Evolutionary conservation across 2,113 vertebrate species (phyloP), one percentile per base, ranked within the genome.

Genomic region (Ellobius talpinus): DNA sequence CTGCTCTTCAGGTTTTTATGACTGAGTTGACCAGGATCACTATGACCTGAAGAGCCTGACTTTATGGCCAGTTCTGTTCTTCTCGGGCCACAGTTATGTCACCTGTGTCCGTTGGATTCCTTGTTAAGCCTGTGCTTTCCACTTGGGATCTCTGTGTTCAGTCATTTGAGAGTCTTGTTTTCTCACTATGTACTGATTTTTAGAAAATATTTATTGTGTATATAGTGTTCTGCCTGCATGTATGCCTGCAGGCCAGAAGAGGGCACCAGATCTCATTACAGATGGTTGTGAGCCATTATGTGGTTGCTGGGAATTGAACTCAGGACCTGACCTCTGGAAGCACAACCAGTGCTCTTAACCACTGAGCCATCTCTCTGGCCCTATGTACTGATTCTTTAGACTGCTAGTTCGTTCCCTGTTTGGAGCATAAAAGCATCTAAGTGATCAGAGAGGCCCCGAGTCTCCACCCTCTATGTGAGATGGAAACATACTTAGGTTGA

Each of bases 371-470:
- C 65, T 31, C 65, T 66, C 29, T 11, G 29, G 11, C 65, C 19
- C 76, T 85, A 36, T 88, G 24, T 95, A 23, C 77, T 23, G 12
- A 5, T 92, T 91, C 61, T 95, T 70, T 63, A 93, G 81, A 96
- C 50, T 85, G 58, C 24, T 70, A 92, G 26, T 87, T 92, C 63
- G 23, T 84, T 92, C 78, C 55, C 55, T 36, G 36, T 63, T 89
- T 29, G 63, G 93, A 91, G 91, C n/a, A 91, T 87, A 73, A 97
- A 95, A 91, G 2, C 77, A 47, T 66, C 58, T 95, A 73, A 95
- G 73, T 78, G 68, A n/a, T 84, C 81, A 78, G 89, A 72, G 87
- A 96, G 45, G 19, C 66, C n/a, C 19, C n/a, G 39, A 87, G 29
- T 39, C 58, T 63, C 91, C 31, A n/a, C 74, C 68, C 24, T 93